phyloP scores from a whole-genome alignment of 2,888 invertebrate species.

The Bhutanitis thaidina region DNA sequence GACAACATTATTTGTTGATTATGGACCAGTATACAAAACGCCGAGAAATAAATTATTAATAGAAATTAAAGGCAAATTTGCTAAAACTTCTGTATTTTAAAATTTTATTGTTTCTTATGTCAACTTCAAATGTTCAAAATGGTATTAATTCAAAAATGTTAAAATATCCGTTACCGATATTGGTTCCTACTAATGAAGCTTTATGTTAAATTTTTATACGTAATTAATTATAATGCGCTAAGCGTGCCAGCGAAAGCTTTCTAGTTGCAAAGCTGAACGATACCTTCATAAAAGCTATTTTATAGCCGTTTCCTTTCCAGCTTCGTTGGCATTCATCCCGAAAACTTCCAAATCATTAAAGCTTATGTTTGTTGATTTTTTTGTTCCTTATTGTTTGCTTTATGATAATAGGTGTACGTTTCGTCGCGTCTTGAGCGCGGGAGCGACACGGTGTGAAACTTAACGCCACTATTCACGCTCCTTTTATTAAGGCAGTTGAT shows the following conservation, averaged over 20 bases:
- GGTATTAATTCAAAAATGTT: too few species aligned
- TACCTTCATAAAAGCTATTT: constrained; percentile 65
- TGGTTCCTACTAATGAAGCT: too few species aligned
- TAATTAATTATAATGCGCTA: constrained; percentile 1
- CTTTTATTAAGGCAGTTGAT: constrained; percentile 72
- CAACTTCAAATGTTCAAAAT: too few species aligned
- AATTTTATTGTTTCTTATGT: too few species aligned
- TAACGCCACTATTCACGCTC: constrained; percentile 73
- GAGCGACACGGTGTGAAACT: constrained; percentile 74
- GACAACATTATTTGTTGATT: too few species aligned
- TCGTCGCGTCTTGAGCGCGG: constrained; percentile 57
- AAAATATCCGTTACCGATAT: too few species aligned
- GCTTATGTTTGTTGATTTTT: constrained; percentile 70
- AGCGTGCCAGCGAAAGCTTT: not conserved
- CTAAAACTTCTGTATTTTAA: too few species aligned
- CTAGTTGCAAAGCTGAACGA: constrained; percentile 41
- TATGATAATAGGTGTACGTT: constrained; percentile 78
- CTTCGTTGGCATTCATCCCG: constrained; percentile 70
- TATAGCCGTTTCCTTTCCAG: constrained; percentile 68
- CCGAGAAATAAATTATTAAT: too few species aligned
- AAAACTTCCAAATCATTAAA: constrained; percentile 74
- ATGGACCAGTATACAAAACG: too few species aligned
- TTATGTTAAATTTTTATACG: not conserved
- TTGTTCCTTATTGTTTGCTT: constrained; percentile 72
- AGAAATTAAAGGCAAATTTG: too few species aligned